phyloP scores from a whole-genome alignment of 2,888 invertebrate genomes.

The Eupithecia exiguata region DNA sequence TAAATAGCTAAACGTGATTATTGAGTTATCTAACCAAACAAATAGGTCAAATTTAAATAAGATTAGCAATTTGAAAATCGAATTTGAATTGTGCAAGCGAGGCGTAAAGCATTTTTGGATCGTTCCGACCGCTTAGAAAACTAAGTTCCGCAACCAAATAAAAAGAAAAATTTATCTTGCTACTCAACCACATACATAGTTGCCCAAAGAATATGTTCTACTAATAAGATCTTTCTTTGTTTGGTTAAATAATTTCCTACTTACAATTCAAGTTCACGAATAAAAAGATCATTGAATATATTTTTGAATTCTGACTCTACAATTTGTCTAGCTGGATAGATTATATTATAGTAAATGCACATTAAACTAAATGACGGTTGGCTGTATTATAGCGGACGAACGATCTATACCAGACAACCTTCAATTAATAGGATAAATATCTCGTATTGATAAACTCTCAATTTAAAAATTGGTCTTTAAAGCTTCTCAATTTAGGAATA shows the following conservation, averaged over 20 bases:
- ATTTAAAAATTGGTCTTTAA: not conserved
- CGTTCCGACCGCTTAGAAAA: no score
- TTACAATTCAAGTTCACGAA: not conserved
- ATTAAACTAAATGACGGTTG: not conserved
- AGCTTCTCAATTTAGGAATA: not conserved
- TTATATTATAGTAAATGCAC: no score
- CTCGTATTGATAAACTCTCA: not conserved
- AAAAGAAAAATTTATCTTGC: no score
- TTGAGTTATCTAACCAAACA: no score
- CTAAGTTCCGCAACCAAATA: no score
- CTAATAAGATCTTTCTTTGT: not conserved
- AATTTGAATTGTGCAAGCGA: no score
- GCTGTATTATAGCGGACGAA: not conserved
- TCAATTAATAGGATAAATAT: not conserved
- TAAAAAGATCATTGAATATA: not conserved
- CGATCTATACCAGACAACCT: not conserved
- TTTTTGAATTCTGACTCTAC: not conserved
- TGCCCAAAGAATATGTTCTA: no score
- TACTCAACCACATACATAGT: no score
- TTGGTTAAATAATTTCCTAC: not conserved
- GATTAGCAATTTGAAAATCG: no score
- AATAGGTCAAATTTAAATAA: no score
- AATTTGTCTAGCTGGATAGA: not conserved
- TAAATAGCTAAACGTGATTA: no score
- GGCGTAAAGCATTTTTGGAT: no score